These are phyloP conservation scores for Megalopta genalis DNA, from an alignment of 1,140 invertebrate species.

Conservation along the genomic window DNA sequence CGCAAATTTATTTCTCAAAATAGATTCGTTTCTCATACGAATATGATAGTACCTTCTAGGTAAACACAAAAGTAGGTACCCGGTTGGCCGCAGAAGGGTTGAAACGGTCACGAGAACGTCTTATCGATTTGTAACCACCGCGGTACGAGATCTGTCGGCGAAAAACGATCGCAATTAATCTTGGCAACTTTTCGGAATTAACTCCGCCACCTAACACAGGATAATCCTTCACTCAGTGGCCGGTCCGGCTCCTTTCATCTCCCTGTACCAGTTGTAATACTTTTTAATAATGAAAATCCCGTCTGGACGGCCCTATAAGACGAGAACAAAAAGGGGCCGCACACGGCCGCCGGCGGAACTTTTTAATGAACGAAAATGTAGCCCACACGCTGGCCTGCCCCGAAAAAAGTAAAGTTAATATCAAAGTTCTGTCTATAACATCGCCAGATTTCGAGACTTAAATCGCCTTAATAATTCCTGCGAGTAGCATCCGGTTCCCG, in stretches of 20 bases:
- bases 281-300: constrained; percentile 68
- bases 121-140: too few relatives aligned
- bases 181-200: constrained; percentile 42
- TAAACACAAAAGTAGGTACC: too few relatives aligned
- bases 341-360: constrained; percentile 45
- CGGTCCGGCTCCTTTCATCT: constrained; percentile 35
- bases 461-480: background rate
- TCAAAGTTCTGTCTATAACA: constrained; percentile 40
- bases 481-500: too few relatives aligned
- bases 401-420: constrained; percentile 49
- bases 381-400: constrained; percentile 32
- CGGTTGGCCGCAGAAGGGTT: too few relatives aligned
- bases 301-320: constrained; percentile 25
- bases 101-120: background rate
- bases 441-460: background rate
- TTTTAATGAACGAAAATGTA: constrained; percentile 66
- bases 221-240: constrained; percentile 54
- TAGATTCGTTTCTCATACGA: too few relatives aligned
- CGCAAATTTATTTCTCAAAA: too few relatives aligned
- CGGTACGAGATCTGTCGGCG: too few relatives aligned
- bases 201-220: constrained; percentile 44
- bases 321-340: background rate
- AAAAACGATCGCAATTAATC: too few relatives aligned
- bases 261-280: constrained; percentile 54
- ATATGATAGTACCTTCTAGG: too few relatives aligned